Evolutionary conservation across 2,888 invertebrate genomes (phyloP).

Genomic region (Eristalis intricaria): DNA sequence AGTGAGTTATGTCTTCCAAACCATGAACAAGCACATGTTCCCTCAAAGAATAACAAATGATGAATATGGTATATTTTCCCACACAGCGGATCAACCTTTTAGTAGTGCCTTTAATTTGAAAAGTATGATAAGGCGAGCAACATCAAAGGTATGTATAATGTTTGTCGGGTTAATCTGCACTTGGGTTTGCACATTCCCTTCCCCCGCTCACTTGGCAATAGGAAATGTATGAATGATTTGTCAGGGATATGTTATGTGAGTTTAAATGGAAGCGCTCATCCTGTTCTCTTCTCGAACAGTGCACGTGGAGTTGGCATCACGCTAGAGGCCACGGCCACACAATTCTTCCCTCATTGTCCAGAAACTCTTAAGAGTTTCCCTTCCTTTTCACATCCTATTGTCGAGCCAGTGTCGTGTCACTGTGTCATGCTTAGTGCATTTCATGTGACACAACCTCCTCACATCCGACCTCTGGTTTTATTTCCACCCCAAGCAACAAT

Average conservation of each 20-base stretch:
- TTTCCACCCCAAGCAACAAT: not conserved
- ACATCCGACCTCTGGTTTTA: not conserved
- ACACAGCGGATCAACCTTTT: not conserved
- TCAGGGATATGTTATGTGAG: not conserved
- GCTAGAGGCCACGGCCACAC: no score
- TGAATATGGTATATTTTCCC: not conserved
- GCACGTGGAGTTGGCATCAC: no score
- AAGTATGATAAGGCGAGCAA: not conserved
- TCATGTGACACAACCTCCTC: not conserved
- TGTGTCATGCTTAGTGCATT: not conserved
- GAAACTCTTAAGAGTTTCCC: no score
- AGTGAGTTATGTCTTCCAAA: not conserved
- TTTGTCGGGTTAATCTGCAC: not conserved
- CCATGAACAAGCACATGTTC: not conserved
- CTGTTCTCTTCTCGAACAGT: no score
- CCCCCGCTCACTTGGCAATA: not conserved
- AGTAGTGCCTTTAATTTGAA: not conserved
- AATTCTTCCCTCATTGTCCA: no score
- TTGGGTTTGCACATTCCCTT: not conserved
- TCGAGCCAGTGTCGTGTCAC: not conserved
- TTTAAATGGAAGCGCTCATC: no score
- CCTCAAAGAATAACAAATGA: not conserved
- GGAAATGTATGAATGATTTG: not conserved
- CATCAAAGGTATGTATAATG: not conserved
- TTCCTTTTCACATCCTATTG: no score